Base-by-base conservation (phyloP, 2,113 vertebrate species). In the Sterrhoptilus dennistouni region DNA sequence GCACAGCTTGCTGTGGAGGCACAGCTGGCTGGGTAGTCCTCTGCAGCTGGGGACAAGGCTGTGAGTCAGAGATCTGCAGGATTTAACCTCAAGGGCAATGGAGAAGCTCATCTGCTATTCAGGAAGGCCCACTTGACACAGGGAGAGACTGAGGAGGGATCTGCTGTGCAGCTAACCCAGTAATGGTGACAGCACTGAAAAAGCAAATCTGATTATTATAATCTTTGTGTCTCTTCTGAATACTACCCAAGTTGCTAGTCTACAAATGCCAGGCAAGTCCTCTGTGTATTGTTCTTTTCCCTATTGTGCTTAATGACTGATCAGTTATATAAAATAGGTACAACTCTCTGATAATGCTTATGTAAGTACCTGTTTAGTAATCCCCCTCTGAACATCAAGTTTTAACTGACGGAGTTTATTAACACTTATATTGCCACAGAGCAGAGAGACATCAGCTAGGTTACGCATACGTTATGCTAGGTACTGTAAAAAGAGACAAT, bases 301-400 rank as follows among this genome's bases (percentile, higher is more conserved):
- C 68, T 75, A 47, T 81, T 91, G 40, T 95, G 33, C 68, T 90
- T 94, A 94, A 79, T 87, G 87, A 83, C 50, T 87, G 59, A 96
- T 89, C 70, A 83, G 82, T 95, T 94, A 70, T 77, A 88, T 90
- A 90, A 96, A 94, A 83, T 54, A 95, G 23, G 54, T 92, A 70
- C 86, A 90, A 77, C 71, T 90, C 50, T 74, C 77, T 90, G 80
- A 92, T 83, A 90, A 92, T 72, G 70, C 74, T 91, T 94, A 83
- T 87, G 82, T 87, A 96, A 95, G 87, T 87, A 80, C 57, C 87
- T 91, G 74, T 96, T 96, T 94, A 92, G 89, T 91, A 95, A 93
- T 96, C 54, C 59, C 92, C 81, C 83, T 94, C 84, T 83, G 91
- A 96, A 90, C 14, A 25, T 50, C 87, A 84, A 23, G 27, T 65